Conservation (phyloP, 1,140 invertebrate genomes). For the Drosophila subpulchrella region DNA sequence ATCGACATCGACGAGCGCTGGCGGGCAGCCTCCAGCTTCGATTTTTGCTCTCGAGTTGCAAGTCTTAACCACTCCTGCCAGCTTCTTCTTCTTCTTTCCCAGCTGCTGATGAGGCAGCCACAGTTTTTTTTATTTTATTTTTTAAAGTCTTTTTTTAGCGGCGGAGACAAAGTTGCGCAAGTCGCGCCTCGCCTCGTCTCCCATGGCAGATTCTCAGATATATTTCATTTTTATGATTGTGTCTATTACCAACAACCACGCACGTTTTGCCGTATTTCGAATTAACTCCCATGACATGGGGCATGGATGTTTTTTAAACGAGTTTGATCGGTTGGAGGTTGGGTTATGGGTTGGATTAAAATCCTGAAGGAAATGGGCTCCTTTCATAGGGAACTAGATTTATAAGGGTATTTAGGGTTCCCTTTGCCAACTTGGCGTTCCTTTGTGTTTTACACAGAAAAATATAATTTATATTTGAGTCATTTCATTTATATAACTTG, state of each 20-base stretch:
- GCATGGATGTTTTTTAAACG: slow-evolving; percentile 30
- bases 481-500: background rate
- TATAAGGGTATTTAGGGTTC: slow-evolving; percentile 32
- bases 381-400: background rate
- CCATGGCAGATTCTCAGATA: slow-evolving; percentile 82
- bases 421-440: background rate
- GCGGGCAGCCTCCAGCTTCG: slow-evolving; percentile 48
- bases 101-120: slow-evolving; percentile 64
- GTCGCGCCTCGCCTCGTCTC: slow-evolving; percentile 49
- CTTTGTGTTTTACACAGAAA: background rate
- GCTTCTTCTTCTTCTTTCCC: slow-evolving; percentile 34
- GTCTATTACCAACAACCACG: slow-evolving; percentile 81
- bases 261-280: slow-evolving; percentile 67
- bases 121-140: background rate
- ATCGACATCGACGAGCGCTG: slow-evolving; percentile 62
- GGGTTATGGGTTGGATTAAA: background rate
- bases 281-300: slow-evolving; percentile 37
- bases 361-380: background rate
- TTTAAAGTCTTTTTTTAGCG: slow-evolving; percentile 15
- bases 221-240: slow-evolving; percentile 84
- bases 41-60: slow-evolving; percentile 43
- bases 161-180: slow-evolving; percentile 69
- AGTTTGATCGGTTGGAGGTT: slow-evolving; percentile 10
- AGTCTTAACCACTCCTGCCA: slow-evolving; percentile 68
- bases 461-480: background rate